These are phyloP conservation scores for Danio albolineatus DNA, from an alignment of 2,797 vertebrate genomes.

Conservation along the genomic window DNA sequence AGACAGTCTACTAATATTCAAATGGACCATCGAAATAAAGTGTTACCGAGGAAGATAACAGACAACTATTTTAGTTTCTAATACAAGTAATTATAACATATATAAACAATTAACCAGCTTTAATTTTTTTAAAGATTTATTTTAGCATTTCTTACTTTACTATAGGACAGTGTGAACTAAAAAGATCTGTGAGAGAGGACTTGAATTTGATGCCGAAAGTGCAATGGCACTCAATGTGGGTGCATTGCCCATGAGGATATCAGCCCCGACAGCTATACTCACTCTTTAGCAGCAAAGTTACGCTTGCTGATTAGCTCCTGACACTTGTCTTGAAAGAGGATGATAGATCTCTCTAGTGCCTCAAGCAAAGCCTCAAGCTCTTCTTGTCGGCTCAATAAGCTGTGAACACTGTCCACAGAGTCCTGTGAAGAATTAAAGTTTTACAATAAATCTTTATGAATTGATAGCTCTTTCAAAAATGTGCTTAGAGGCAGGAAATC, in stretches of 20 bases:
- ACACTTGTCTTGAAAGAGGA: slow-evolving; percentile 73
- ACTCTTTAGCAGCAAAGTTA: slow-evolving; percentile 79
- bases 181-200: too few relatives aligned
- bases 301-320: slow-evolving; percentile 71
- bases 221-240: too few relatives aligned
- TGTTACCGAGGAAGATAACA: too few relatives aligned
- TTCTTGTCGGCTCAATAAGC: slow-evolving; percentile 83
- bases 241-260: too few relatives aligned
- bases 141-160: too few relatives aligned
- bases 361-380: slow-evolving; percentile 80
- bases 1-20: too few relatives aligned
- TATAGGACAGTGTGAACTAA: too few relatives aligned
- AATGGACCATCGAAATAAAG: too few relatives aligned
- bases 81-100: neutral
- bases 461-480: slow-evolving; percentile 7
- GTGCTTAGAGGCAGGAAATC: neutral
- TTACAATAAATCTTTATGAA: slow-evolving; percentile 4
- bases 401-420: slow-evolving; percentile 80
- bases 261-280: slow-evolving; percentile 55
- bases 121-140: too few relatives aligned
- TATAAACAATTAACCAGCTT: slow-evolving; percentile 49
- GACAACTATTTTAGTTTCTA: neutral
- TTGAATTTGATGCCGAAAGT: too few relatives aligned
- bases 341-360: slow-evolving; percentile 74
- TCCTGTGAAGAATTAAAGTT: slow-evolving; percentile 76